phyloP scores from a whole-genome alignment of 2,888 invertebrate species.

The Griposia aprilina region DNA sequence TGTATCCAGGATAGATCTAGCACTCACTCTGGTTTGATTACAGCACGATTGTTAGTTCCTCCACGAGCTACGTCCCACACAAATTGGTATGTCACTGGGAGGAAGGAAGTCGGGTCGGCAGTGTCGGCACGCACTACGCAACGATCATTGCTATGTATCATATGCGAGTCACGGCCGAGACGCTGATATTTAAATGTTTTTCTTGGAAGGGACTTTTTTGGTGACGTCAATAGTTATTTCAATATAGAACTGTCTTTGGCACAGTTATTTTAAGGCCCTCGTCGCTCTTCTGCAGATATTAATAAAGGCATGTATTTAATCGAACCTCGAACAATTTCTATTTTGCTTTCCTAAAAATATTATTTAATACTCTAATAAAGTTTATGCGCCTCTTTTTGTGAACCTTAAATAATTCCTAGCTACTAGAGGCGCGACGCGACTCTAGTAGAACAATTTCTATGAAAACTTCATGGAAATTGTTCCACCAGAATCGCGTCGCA shows the following conservation, averaged over 20 bases:
- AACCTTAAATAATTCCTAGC: no score
- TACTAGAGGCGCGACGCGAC: no score
- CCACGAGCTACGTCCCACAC: slow-evolving; percentile 5
- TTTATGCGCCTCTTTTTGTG: no score
- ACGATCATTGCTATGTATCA: slow-evolving; percentile 46
- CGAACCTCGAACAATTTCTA: no score
- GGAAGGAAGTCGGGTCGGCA: slow-evolving; percentile 57
- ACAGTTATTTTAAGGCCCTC: background rate
- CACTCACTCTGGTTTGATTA: slow-evolving; percentile 7
- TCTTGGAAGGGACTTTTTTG: slow-evolving; percentile 30
- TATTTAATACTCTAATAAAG: no score
- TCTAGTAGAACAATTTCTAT: no score
- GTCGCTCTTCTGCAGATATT: no score
- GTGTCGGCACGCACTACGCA: slow-evolving; percentile 37
- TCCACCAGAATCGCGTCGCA: no score
- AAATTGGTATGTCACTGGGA: slow-evolving; percentile 23
- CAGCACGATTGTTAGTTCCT: background rate
- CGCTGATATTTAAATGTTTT: slow-evolving; percentile 13
- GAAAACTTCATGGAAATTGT: no score
- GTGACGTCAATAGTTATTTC: background rate
- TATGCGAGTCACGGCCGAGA: slow-evolving; percentile 27
- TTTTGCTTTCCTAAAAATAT: no score
- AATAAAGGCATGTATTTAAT: no score
- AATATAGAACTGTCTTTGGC: background rate
- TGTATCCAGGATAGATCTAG: background rate